A percentile compares a stretch with the other conserved stretches of the same genome.
These are phyloP conservation scores for Molorchus minor DNA, from an alignment of 2,888 invertebrate species.

Conservation along the genomic window DNA sequence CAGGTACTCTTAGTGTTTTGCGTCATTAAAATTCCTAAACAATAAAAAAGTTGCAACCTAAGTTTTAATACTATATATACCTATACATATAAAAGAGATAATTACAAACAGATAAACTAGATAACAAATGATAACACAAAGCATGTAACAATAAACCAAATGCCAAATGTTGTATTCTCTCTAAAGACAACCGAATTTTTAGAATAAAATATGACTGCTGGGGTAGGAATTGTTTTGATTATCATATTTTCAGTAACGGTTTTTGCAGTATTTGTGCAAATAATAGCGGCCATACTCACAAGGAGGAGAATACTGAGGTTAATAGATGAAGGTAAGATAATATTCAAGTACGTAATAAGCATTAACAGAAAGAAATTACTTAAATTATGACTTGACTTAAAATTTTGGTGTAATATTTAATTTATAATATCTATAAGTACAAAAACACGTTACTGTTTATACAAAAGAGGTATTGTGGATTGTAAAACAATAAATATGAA, in stretches of 20 bases:
- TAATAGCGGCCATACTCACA: constrained; percentile 22
- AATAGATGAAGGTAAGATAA: constrained; percentile 46
- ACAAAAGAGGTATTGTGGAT: too few relatives aligned
- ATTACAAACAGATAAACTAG: constrained; percentile 5
- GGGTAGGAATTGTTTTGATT: constrained; percentile 15
- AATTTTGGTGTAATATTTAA: too few relatives aligned
- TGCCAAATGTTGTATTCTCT: not conserved
- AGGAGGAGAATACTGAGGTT: constrained; percentile 37
- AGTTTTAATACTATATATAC: too few relatives aligned
- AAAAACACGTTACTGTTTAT: too few relatives aligned
- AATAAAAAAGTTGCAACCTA: too few relatives aligned
- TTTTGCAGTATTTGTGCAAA: constrained; percentile 24
- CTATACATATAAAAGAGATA: too few relatives aligned
- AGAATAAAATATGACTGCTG: constrained; percentile 1
- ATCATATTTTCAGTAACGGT: constrained; percentile 13
- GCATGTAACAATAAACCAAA: not conserved
- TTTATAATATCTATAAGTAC: too few relatives aligned
- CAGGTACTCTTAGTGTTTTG: too few relatives aligned
- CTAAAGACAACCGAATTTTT: not conserved
- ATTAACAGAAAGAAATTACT: not conserved
- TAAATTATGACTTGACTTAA: too few relatives aligned
- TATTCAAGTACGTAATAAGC: not conserved
- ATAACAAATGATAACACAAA: constrained; percentile 2
- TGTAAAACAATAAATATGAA: too few relatives aligned
- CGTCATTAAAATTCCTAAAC: too few relatives aligned